Evolutionary conservation across 2,888 invertebrate genomes (phyloP).

Genomic region (Lagria hirta): DNA sequence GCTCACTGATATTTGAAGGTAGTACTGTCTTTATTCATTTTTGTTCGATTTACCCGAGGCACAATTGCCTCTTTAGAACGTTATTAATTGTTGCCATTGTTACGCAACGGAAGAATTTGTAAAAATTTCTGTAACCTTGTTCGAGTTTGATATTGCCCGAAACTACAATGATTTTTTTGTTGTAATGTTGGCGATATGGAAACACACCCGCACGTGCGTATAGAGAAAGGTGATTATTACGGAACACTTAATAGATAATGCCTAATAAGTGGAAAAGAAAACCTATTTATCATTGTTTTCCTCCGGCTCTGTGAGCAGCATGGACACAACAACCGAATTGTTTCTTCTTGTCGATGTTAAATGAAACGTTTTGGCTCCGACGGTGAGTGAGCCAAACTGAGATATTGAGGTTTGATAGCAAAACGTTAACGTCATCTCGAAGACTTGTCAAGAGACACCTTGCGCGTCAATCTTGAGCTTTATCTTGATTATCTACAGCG

Average conservation of each 20-base stretch:
- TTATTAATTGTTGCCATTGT: slow-evolving; percentile 26
- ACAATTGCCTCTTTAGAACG: slow-evolving; percentile 22
- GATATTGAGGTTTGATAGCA: slow-evolving; percentile 15
- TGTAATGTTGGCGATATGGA: no score
- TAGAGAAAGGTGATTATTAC: slow-evolving; percentile 31
- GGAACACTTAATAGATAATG: slow-evolving; percentile 26
- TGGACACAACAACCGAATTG: no score
- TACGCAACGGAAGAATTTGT: slow-evolving; percentile 32
- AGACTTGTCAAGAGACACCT: slow-evolving; percentile 18
- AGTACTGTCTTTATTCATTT: slow-evolving; percentile 22
- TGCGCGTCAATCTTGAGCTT: slow-evolving; percentile 10
- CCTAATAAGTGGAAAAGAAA: slow-evolving; percentile 30
- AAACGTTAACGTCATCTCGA: slow-evolving; percentile 8
- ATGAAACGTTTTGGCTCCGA: background rate
- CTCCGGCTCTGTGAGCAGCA: background rate
- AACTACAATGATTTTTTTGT: slow-evolving; percentile 29
- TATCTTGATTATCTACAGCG: background rate
- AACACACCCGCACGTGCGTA: slow-evolving; percentile 32
- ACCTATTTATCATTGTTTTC: slow-evolving; percentile 27
- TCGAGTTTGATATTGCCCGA: slow-evolving; percentile 35
- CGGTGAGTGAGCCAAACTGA: slow-evolving; percentile 2
- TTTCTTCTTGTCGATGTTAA: background rate
- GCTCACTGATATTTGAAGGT: slow-evolving; percentile 22
- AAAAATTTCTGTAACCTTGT: slow-evolving; percentile 35
- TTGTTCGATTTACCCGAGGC: slow-evolving; percentile 9